These are phyloP conservation scores for Cliona cf. orientalis DNA, from an alignment of 37 sponge, comb jelly and placozoan genomes.

Conservation along the genomic window DNA sequence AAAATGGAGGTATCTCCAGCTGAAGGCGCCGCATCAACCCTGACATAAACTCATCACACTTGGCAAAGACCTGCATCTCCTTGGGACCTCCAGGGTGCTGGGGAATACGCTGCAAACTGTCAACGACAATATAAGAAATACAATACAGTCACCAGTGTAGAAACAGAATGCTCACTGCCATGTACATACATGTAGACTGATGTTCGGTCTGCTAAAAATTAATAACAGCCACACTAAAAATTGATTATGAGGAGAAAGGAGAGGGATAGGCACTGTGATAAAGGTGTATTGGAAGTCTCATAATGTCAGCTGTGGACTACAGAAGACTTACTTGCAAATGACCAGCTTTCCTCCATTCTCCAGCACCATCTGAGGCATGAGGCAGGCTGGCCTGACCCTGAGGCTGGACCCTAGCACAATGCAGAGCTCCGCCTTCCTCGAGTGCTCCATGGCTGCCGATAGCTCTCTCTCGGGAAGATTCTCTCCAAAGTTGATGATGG, in stretches of 20 bases:
- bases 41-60: slow-evolving; percentile 86
- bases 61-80: slow-evolving; percentile 66
- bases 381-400: slow-evolving; percentile 77
- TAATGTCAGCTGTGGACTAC: too few relatives aligned
- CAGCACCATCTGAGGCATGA: slow-evolving; percentile 62
- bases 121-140: not conserved
- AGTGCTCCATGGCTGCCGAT: slow-evolving; percentile 67
- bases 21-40: slow-evolving; percentile 46
- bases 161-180: too few relatives aligned
- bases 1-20: slow-evolving; percentile 69
- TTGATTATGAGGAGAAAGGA: too few relatives aligned
- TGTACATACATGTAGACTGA: too few relatives aligned
- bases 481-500: slow-evolving; percentile 93
- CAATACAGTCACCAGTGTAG: not conserved
- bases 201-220: too few relatives aligned
- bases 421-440: slow-evolving; percentile 81
- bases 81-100: slow-evolving; percentile 33
- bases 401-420: slow-evolving; percentile 92
- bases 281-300: too few relatives aligned
- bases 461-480: slow-evolving; percentile 76
- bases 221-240: too few relatives aligned
- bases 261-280: too few relatives aligned
- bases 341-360: slow-evolving; percentile 64
- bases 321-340: slow-evolving; percentile 85
- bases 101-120: slow-evolving; percentile 84